These are phyloP conservation scores for Holacanthella duospinosa DNA, from an alignment of 2,888 invertebrate genomes.

Conservation along the genomic window DNA sequence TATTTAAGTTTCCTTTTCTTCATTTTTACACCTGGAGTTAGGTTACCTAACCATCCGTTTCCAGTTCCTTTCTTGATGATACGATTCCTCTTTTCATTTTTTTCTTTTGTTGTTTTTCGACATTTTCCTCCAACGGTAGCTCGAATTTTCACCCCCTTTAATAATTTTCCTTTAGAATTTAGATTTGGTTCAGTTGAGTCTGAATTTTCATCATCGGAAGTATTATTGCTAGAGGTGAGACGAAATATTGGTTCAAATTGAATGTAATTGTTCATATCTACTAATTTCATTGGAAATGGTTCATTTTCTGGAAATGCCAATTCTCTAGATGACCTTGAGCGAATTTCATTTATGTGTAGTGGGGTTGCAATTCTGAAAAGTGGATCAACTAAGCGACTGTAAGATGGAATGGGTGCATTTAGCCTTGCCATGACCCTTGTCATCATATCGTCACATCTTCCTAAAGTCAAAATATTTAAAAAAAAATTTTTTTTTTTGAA, in stretches of 20 bases:
- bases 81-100: not conserved
- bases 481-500: too few species aligned
- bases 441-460: conserved; percentile 81
- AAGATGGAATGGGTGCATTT: conserved; percentile 57
- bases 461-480: too few species aligned
- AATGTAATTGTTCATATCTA: conserved; percentile 29
- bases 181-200: not conserved
- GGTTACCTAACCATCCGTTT: not conserved
- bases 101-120: not conserved
- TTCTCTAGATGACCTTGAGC: conserved; percentile 65
- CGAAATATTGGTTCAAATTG: conserved; percentile 26
- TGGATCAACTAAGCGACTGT: conserved; percentile 65
- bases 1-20: not conserved
- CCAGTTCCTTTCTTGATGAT: not conserved
- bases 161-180: too few species aligned
- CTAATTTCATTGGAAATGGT: conserved; percentile 21
- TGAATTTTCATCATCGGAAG: not conserved
- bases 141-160: too few species aligned
- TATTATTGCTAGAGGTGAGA: not conserved
- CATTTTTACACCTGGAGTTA: not conserved
- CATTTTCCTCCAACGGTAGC: not conserved
- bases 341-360: conserved; percentile 59
- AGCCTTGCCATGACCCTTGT: conserved; percentile 66
- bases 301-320: conserved; percentile 44
- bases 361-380: conserved; percentile 71